phyloP scores from a whole-genome alignment of 2,888 invertebrate genomes.

The Cremastinae sp. region DNA sequence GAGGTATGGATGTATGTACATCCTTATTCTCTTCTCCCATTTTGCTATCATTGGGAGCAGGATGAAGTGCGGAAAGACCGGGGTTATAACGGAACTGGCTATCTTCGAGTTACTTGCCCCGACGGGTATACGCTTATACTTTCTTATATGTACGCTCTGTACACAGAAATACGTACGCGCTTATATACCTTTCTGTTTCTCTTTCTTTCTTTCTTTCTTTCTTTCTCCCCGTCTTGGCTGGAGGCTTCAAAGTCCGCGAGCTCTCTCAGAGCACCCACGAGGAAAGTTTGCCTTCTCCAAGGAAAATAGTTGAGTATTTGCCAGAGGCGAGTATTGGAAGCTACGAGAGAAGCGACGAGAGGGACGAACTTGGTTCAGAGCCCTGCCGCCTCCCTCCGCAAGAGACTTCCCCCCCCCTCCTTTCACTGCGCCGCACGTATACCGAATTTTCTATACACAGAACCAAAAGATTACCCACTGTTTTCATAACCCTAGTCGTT shows the following conservation, averaged over 20 bases:
- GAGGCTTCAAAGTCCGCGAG: constrained; percentile 48
- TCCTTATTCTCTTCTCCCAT: constrained; percentile 42
- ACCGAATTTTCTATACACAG: constrained; percentile 6
- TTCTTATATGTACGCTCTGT: neutral
- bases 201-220: constrained; percentile 28
- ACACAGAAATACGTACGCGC: neutral
- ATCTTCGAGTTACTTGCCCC: constrained; percentile 62
- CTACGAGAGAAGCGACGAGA: constrained; percentile 28
- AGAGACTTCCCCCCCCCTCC: constrained; percentile 57
- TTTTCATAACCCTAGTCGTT: constrained; percentile 39
- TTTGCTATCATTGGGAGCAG: constrained; percentile 62
- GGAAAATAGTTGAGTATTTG: constrained; percentile 65
- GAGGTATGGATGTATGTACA: constrained; percentile 13
- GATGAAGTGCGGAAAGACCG: constrained; percentile 62
- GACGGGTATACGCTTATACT: constrained; percentile 48
- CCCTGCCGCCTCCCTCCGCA: constrained; percentile 58
- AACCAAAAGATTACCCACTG: constrained; percentile 32
- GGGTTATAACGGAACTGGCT: constrained; percentile 63
- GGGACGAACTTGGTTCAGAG: constrained; percentile 33
- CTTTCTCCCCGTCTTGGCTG: constrained; percentile 50
- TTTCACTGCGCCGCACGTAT: constrained; percentile 42
- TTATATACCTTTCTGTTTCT: constrained; percentile 11
- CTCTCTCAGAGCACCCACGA: constrained; percentile 42
- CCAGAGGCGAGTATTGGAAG: constrained; percentile 63
- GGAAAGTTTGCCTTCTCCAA: constrained; percentile 60